Percentiles rank a stretch among this genome's conserved stretches.
Evolutionary conservation across 2,888 invertebrate genomes (phyloP).

Genomic region (Tortricodes alternella): DNA sequence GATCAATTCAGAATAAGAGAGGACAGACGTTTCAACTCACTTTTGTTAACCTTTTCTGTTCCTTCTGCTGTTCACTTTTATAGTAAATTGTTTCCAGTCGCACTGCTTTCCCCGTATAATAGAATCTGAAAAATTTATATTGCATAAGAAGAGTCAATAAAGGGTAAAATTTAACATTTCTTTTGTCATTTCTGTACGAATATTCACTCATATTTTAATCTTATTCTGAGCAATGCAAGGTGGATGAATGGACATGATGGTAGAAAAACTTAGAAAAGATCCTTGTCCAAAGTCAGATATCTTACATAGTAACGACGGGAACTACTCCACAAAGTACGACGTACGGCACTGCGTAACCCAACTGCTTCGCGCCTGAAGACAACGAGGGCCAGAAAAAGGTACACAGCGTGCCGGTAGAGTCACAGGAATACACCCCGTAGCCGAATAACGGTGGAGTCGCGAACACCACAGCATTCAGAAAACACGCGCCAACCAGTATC

Average conservation of each 20-base stretch:
- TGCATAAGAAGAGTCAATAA: neutral
- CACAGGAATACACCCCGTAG: conserved; percentile 77
- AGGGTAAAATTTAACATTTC: neutral
- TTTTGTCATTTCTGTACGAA: too few species aligned
- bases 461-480: conserved; percentile 66
- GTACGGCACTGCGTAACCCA: conserved; percentile 72
- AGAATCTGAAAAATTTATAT: conserved; percentile 60
- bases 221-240: too few species aligned
- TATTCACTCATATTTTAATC: too few species aligned
- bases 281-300: too few species aligned
- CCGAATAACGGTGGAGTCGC: conserved; percentile 76
- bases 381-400: conserved; percentile 73
- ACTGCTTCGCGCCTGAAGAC: conserved; percentile 61
- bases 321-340: conserved; percentile 66
- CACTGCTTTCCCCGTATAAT: conserved; percentile 73
- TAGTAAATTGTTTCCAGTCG: conserved; percentile 73
- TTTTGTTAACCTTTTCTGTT: conserved; percentile 72
- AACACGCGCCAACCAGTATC: conserved; percentile 67
- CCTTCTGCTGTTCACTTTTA: conserved; percentile 66
- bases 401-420: conserved; percentile 74
- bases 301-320: conserved; percentile 76
- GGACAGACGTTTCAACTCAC: conserved; percentile 40
- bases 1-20: neutral
- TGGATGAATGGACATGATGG: too few species aligned
- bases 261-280: too few species aligned